Evolutionary conservation across 2,797 vertebrate species (phyloP), one percentile per base, ranked within the genome.

Genomic region (Gymnoscopelus braueri): DNA sequence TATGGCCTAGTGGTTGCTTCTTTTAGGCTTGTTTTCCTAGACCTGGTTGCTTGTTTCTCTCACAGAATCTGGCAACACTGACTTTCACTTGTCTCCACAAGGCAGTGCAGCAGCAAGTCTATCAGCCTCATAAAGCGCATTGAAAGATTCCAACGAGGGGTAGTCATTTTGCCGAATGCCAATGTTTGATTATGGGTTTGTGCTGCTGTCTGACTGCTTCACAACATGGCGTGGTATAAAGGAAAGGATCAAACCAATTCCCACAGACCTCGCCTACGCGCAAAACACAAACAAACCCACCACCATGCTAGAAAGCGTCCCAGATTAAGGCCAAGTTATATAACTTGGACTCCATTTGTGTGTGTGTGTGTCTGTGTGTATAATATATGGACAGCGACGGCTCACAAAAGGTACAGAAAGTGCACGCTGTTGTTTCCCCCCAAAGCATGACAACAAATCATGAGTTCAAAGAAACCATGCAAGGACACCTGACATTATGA

Each of bases 251-350:
- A 70, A 75, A 63, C 26, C 39, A 44, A 50, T 74, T 72, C 69
- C 26, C 75, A 74, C 67, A 23, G 59, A n/a, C n/a, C 69, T 85
- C 83, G 83, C 85, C 88, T 80, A 89, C 88, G 83, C 77, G 48
- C 55, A 58, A 35, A 4, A 51, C n/a, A 88, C 64, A 10, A 50
- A 69, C 78, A 75, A 76, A 65, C 26, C 73, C 19, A 19, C 44
- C 78, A 78, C 80, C 78, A 67, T 77, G 82, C 63, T 80, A 75
- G 83, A 89, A 82, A 88, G 83, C 81, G 85, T 74, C 80, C 83
- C 82, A 93, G 91, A 93, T 94, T 93, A 92, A 92, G 91, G 92
- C 86, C 89, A 90, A 86, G 90, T 94, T 94, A 94, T 91, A 91
- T 94, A 94, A 94, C 88, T 88, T 84, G 81, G 77, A 79, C 84